Evolutionary conservation across 2,888 invertebrate genomes (phyloP), one percentile per base, ranked within the genome.

Genomic region (Nebria brevicollis): DNA sequence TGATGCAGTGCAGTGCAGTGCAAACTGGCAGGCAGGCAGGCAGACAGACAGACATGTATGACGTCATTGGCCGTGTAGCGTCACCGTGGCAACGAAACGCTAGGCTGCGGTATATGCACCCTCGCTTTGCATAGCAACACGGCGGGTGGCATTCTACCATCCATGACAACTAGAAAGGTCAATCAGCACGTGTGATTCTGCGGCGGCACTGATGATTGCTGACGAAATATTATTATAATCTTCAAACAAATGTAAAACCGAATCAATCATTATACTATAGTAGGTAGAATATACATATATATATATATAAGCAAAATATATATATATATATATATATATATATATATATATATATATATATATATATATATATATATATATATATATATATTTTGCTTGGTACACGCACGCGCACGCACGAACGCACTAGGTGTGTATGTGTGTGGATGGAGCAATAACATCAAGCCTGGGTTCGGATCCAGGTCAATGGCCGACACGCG

Each of bases 401-500:
- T 43, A 43, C 6, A 43, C 10, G 43, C 10, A 0, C 43, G 43
- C 43, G 43, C 20, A 20, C 20, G 20, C 20, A 10, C 1, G 43
- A 0, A 43, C 43, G 7, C 10, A 43, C 7, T 43, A 6, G 7
- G 43, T 43, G 43, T 10, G 54, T 11, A 13, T 11, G 7, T 7
- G 54, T 54, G 8, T 54, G 54, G 4, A 54, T 54, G 54, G 54
- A 54, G 54, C 54, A 54, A 54, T 54, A 54, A 54, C 54, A 54
- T 54, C 54, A 7, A 54, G 54, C 54, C 54, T 54, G 54, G 54
- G 54, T 54, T 54, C 54, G 54, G 13, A 54, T 54, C n/a, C 13
- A 66, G 76, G 76, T 76, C 76, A 76, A 76, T 66, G 76, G 15
- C 76, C 76, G 76, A 20, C 66, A 66, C 76, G 76, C 76, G 76